Conservation (phyloP, 2,113 vertebrate species). For the Oenanthe oenanthe region DNA sequence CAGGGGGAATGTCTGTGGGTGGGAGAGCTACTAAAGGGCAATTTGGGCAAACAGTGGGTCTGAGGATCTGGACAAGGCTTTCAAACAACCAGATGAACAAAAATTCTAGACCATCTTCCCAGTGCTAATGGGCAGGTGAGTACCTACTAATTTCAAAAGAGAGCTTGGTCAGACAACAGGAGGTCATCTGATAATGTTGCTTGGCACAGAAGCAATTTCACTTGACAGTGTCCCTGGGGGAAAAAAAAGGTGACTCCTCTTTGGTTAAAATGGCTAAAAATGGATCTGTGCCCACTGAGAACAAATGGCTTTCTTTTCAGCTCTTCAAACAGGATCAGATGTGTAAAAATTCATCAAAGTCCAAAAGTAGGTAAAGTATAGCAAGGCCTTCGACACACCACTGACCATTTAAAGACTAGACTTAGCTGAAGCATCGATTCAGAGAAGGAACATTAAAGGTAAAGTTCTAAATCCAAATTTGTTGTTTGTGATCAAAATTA, state of each 20-base stretch:
- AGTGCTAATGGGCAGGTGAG: neutral
- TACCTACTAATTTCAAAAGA: neutral
- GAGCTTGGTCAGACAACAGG: neutral
- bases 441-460: neutral
- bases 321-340: neutral
- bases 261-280: neutral
- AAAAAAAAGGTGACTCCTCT: neutral
- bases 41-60: neutral
- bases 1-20: neutral
- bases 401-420: neutral
- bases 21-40: neutral
- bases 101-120: neutral
- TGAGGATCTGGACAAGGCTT: neutral
- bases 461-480: neutral
- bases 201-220: neutral
- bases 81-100: neutral
- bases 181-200: neutral
- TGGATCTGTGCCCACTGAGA: neutral
- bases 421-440: neutral
- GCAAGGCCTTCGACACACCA: neutral
- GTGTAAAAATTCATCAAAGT: neutral
- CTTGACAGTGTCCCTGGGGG: neutral
- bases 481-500: neutral
- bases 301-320: neutral
- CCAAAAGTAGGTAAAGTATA: neutral